Percentiles rank a stretch among this genome's conserved stretches.
Conservation (phyloP, 2,888 invertebrate genomes). For the Pachliopta kotzebuea region DNA sequence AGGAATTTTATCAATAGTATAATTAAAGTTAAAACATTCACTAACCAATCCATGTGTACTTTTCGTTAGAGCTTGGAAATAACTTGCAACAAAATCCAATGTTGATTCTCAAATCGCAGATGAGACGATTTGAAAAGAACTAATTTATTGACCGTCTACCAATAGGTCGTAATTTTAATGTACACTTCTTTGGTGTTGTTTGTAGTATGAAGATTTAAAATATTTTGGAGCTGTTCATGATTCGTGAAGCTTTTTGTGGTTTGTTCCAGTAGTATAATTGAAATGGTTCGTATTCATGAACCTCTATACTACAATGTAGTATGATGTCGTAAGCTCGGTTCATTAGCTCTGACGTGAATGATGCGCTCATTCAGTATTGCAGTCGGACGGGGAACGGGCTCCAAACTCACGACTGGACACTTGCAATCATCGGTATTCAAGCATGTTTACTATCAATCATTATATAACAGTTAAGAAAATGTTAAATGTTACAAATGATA, state of each 20-base stretch:
- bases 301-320: conserved; percentile 26
- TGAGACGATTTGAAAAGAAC: too few species aligned
- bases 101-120: background rate
- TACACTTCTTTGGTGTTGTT: background rate
- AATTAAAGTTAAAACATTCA: too few species aligned
- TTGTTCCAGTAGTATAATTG: background rate
- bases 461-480: background rate
- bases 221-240: background rate
- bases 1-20: too few species aligned
- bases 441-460: background rate
- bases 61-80: background rate
- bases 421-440: background rate
- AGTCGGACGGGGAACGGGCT: background rate
- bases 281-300: background rate
- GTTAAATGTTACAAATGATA: background rate
- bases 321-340: conserved; percentile 39
- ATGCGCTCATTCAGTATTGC: conserved; percentile 40
- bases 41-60: too few species aligned
- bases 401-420: background rate
- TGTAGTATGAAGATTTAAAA: background rate
- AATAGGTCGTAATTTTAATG: too few species aligned
- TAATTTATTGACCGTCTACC: too few species aligned
- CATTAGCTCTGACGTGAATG: conserved; percentile 44
- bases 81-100: background rate
- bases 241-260: background rate